Conservation (phyloP, 2,113 vertebrate species). For the Scartelaos histophorus region DNA sequence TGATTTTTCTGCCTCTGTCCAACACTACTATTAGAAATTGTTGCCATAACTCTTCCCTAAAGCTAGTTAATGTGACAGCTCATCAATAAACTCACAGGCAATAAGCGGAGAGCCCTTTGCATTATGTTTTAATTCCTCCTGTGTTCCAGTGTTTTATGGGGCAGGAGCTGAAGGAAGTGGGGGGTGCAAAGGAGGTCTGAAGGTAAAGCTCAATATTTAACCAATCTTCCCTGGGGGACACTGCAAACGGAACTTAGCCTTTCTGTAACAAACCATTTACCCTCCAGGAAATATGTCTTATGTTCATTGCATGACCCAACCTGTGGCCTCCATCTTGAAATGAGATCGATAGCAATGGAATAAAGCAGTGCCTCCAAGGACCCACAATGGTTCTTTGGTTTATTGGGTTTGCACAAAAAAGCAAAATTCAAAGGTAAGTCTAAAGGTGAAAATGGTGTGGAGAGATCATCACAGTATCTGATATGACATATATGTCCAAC, state of each 20-base stretch:
- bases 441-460: constrained; percentile 36
- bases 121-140: constrained; percentile 76
- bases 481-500: not conserved
- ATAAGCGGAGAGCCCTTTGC: constrained; percentile 73
- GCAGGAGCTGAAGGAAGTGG: constrained; percentile 12
- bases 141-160: constrained; percentile 42
- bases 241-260: constrained; percentile 26
- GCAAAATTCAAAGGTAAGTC: constrained; percentile 33
- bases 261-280: constrained; percentile 34
- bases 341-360: constrained; percentile 66
- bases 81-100: constrained; percentile 72
- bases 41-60: constrained; percentile 73
- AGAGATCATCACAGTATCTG: constrained; percentile 1
- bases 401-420: constrained; percentile 65
- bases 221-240: constrained; percentile 32
- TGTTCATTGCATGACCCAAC: constrained; percentile 45
- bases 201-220: constrained; percentile 64
- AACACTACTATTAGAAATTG: constrained; percentile 73
- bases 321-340: constrained; percentile 44
- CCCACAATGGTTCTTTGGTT: constrained; percentile 43
- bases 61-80: constrained; percentile 72
- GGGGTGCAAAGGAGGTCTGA: constrained; percentile 24
- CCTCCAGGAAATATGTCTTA: constrained; percentile 55
- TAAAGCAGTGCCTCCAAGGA: constrained; percentile 53
- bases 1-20: constrained; percentile 71